Conservation (phyloP, 2,113 vertebrate genomes). For the Malurus melanocephalus region DNA sequence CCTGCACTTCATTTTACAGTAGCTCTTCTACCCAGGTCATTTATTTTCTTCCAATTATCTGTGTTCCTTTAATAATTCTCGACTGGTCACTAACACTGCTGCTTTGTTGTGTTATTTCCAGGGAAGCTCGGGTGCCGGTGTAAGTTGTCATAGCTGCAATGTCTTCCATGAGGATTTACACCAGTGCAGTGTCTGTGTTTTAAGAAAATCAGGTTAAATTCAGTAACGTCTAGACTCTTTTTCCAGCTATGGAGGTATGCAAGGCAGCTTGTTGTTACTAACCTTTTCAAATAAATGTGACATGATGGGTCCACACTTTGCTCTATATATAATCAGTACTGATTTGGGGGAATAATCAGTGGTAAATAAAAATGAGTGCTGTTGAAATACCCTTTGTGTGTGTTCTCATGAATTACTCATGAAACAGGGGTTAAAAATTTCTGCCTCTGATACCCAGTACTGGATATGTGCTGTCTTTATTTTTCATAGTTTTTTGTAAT, state of each 20-base stretch:
- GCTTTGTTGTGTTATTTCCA: constrained; percentile 14
- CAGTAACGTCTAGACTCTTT: constrained; percentile 7
- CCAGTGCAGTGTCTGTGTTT: neutral
- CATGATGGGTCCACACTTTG: constrained; percentile 1
- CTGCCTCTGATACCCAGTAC: neutral
- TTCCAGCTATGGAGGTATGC: neutral
- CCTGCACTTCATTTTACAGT: constrained; percentile 2
- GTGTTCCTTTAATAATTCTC: constrained; percentile 41
- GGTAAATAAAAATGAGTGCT: constrained; percentile 47
- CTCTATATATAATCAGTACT: constrained; percentile 33
- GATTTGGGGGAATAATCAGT: constrained; percentile 43
- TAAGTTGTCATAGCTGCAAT: neutral
- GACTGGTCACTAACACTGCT: constrained; percentile 18
- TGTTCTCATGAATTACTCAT: constrained; percentile 52
- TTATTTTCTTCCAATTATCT: constrained; percentile 51
- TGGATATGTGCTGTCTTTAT: neutral
- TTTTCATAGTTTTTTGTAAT: neutral
- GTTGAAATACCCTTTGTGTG: constrained; percentile 50
- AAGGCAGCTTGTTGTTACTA: constrained; percentile 7
- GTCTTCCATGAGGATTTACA: constrained; percentile 43
- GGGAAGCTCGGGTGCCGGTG: neutral
- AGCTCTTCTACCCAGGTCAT: constrained; percentile 17
- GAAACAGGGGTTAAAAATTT: constrained; percentile 26
- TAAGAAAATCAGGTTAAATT: constrained; percentile 21
- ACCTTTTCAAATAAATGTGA: constrained; percentile 20